Conservation (phyloP, 2,113 vertebrate species). For the Rostratula benghalensis region DNA sequence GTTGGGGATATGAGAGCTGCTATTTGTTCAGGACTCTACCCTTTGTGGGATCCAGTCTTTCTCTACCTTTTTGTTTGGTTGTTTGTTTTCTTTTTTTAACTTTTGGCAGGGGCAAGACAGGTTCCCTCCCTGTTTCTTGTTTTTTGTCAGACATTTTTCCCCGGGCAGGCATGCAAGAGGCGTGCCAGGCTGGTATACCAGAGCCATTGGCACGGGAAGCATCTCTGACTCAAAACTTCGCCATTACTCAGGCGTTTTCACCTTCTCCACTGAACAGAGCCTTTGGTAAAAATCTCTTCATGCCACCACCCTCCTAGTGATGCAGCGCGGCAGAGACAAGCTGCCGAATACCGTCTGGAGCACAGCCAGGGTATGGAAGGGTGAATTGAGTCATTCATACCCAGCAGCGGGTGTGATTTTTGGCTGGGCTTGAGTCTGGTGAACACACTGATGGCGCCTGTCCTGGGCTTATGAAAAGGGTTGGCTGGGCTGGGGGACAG, state of each 20-base stretch:
- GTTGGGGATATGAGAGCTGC: background rate
- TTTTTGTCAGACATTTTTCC: constrained; percentile 19
- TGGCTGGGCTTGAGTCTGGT: background rate
- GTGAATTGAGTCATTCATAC: constrained; percentile 3
- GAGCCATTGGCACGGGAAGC: background rate
- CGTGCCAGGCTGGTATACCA: background rate
- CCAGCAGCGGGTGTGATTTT: constrained; percentile 1
- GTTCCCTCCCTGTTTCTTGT: background rate
- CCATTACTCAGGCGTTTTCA: background rate
- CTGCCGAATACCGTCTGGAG: background rate
- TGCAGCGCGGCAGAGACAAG: background rate
- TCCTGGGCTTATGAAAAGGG: constrained; percentile 5
- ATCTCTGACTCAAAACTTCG: background rate
- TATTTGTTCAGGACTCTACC: background rate
- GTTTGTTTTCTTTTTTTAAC: background rate
- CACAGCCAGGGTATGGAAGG: background rate
- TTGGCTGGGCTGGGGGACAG: background rate
- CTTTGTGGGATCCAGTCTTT: background rate
- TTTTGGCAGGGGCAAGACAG: background rate
- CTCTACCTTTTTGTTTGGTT: background rate
- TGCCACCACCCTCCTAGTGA: background rate
- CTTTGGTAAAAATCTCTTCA: background rate
- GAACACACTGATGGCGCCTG: background rate
- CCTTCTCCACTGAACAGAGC: background rate
- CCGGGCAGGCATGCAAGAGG: background rate